Percentiles rank a stretch among this genome's conserved stretches.
These are phyloP conservation scores for Corythoichthys intestinalis DNA, from an alignment of 2,113 vertebrate species.

Conservation along the genomic window DNA sequence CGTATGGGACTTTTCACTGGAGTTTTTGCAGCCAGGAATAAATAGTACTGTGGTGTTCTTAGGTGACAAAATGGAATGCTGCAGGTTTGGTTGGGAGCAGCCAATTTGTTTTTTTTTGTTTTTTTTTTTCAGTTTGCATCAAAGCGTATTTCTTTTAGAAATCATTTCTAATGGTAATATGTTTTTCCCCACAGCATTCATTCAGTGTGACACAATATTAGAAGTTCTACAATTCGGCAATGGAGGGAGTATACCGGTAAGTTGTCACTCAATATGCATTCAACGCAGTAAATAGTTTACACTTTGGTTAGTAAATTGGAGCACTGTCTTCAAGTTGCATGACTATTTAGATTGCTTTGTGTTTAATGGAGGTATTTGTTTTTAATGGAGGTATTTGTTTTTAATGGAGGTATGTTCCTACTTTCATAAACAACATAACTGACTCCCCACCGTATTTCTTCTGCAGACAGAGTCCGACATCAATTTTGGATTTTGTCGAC, in stretches of 20 bases:
- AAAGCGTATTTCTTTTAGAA: too few relatives aligned
- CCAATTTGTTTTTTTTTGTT: too few relatives aligned
- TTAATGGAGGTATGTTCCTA: background rate
- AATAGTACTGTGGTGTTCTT: too few relatives aligned
- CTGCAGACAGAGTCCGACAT: conserved; percentile 75
- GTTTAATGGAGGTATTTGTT: background rate
- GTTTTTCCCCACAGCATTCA: conserved; percentile 80
- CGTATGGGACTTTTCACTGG: too few relatives aligned
- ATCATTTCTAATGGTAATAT: conserved; percentile 16
- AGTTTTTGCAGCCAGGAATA: too few relatives aligned
- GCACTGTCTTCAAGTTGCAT: background rate
- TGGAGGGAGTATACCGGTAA: conserved; percentile 91
- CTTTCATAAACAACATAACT: background rate
- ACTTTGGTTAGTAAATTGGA: too few relatives aligned
- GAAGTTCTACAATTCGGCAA: conserved; percentile 96
- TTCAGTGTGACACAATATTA: conserved; percentile 95
- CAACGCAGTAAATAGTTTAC: background rate
- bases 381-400: too few relatives aligned
- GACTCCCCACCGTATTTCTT: background rate
- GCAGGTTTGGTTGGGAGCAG: too few relatives aligned
- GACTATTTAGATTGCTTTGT: background rate
- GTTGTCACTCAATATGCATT: background rate
- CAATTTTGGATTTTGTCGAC: conserved; percentile 76
- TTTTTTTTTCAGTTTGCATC: too few relatives aligned
- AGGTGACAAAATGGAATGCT: too few relatives aligned